A percentile compares a stretch with the other conserved stretches of the same genome.
phyloP scores from a whole-genome alignment of 2,888 invertebrate species.

The Hirtodrosophila histrioides region DNA sequence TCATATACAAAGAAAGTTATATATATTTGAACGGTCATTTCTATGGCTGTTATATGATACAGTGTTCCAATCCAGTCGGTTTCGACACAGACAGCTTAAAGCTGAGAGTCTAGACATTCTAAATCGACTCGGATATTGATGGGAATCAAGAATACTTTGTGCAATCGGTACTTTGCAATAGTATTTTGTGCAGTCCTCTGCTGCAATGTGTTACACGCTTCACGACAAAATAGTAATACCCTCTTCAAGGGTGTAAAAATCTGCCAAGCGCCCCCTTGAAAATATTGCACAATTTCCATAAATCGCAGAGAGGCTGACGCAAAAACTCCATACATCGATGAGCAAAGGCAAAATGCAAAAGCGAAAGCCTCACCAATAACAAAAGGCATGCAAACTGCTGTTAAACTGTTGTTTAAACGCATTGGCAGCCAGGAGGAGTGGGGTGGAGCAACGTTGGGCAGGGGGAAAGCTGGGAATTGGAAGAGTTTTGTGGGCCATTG shows the following conservation, averaged over 20 bases:
- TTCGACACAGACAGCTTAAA: too few relatives aligned
- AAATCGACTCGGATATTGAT: too few relatives aligned
- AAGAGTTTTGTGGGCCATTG: constrained; percentile 63
- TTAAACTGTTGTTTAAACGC: constrained; percentile 79
- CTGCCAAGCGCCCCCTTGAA: constrained; percentile 36
- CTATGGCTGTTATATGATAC: too few relatives aligned
- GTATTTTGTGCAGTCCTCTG: too few relatives aligned
- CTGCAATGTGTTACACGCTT: too few relatives aligned
- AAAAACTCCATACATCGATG: constrained; percentile 57
- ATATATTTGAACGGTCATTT: too few relatives aligned
- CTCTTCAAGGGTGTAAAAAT: constrained; percentile 4
- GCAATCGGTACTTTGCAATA: too few relatives aligned
- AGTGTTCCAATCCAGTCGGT: too few relatives aligned
- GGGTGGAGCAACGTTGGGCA: background rate
- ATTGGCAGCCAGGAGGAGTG: constrained; percentile 42
- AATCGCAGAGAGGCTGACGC: constrained; percentile 49
- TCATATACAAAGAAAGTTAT: too few relatives aligned
- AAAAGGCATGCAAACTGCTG: constrained; percentile 76
- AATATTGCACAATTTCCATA: constrained; percentile 77
- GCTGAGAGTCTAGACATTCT: too few relatives aligned
- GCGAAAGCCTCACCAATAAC: constrained; percentile 76
- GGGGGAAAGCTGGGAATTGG: constrained; percentile 34
- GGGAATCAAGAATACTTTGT: too few relatives aligned
- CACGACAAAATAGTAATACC: too few relatives aligned
- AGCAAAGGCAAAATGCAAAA: constrained; percentile 63